A percentile compares a stretch with the other conserved stretches of the same genome.
Conservation (phyloP, 2,888 invertebrate genomes). For the Caenorhabditis sp. region DNA sequence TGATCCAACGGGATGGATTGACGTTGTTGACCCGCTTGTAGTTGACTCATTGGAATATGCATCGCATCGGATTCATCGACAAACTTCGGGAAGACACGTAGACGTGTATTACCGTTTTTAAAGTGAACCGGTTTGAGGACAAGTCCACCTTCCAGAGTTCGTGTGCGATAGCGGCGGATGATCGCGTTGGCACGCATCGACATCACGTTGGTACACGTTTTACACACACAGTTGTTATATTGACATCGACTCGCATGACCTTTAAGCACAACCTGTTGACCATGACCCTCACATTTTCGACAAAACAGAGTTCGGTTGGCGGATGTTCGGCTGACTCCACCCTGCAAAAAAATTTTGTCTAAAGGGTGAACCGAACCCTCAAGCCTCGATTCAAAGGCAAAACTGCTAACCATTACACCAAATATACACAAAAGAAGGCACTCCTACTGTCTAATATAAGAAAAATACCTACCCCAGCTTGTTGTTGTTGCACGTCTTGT, state of each 20-base stretch:
- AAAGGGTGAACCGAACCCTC: constrained; percentile 10
- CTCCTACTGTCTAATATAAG: too few species aligned
- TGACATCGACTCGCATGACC: constrained; percentile 70
- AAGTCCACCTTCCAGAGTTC: constrained; percentile 67
- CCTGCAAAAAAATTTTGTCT: constrained; percentile 11
- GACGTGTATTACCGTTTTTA: constrained; percentile 68
- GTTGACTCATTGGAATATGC: constrained; percentile 32
- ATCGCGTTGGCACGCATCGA: constrained; percentile 70
- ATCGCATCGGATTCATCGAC: constrained; percentile 55
- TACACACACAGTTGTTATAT: constrained; percentile 69
- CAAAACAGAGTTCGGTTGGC: constrained; percentile 64
- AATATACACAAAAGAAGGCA: too few species aligned
- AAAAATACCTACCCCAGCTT: constrained; percentile 27
- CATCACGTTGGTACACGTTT: constrained; percentile 71
- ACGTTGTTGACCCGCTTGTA: background rate
- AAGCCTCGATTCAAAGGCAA: too few species aligned
- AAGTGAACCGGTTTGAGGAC: constrained; percentile 70
- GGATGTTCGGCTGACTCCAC: constrained; percentile 20
- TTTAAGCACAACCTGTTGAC: constrained; percentile 66
- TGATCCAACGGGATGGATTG: background rate
- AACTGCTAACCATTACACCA: too few species aligned
- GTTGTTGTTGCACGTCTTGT: constrained; percentile 48
- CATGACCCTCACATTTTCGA: constrained; percentile 67
- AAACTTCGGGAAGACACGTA: constrained; percentile 70
- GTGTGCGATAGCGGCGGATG: constrained; percentile 67